Evolutionary conservation across 2,888 invertebrate genomes (phyloP).

Genomic region (Subacronicta megacephala): DNA sequence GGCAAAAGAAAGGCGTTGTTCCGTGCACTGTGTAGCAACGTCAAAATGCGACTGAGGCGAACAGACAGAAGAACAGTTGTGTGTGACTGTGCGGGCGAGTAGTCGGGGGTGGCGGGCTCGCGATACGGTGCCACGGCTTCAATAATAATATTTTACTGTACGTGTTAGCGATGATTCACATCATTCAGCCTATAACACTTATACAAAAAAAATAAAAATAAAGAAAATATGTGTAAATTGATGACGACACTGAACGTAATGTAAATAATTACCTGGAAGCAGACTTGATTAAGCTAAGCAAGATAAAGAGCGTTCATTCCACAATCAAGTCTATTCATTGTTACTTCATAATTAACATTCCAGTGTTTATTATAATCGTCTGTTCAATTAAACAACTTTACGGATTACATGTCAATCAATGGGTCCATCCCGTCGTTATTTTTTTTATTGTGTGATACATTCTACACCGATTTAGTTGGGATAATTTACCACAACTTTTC

Average conservation of each 20-base stretch:
- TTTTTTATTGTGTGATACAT: not conserved
- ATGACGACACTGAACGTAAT: constrained; percentile 54
- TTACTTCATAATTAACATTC: constrained; percentile 41
- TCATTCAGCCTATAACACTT: constrained; percentile 38
- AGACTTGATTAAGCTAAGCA: constrained; percentile 22
- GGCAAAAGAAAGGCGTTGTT: constrained; percentile 55
- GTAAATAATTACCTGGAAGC: constrained; percentile 35
- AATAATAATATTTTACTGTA: constrained; percentile 58
- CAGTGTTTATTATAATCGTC: constrained; percentile 17
- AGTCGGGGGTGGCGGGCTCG: constrained; percentile 68
- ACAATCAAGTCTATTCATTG: constrained; percentile 21
- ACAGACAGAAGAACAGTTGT: constrained; percentile 48
- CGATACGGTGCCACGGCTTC: constrained; percentile 58
- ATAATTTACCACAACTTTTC: constrained; percentile 1
- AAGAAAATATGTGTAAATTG: constrained; percentile 51
- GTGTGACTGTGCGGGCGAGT: constrained; percentile 54
- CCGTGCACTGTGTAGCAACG: constrained; percentile 75
- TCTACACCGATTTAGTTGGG: no score
- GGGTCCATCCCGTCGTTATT: not conserved
- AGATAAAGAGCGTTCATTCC: constrained; percentile 28
- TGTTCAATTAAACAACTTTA: constrained; percentile 21
- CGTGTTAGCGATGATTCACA: constrained; percentile 71
- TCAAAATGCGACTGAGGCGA: constrained; percentile 77
- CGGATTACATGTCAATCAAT: constrained; percentile 2
- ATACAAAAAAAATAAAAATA: constrained; percentile 45